Evolutionary conservation across 2,797 vertebrate genomes (phyloP).

Genomic region (Danio aesculapii): DNA sequence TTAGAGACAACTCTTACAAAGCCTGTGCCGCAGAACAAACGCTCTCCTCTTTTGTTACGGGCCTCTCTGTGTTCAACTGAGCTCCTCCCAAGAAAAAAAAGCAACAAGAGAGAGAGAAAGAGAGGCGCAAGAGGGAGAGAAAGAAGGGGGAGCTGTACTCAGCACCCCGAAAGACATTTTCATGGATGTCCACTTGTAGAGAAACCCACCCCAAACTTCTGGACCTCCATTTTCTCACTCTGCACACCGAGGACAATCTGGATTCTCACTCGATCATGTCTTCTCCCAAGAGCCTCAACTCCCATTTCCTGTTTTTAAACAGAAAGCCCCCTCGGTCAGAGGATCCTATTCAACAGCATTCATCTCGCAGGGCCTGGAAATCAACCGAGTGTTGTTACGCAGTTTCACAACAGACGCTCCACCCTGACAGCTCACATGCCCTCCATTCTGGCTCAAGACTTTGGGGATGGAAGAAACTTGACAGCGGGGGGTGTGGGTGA

Average conservation of each 20-base stretch:
- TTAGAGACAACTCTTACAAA: conserved; percentile 30
- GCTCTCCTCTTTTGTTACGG: conserved; percentile 48
- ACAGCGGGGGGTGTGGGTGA: conserved; percentile 43
- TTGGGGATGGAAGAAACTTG: conserved; percentile 57
- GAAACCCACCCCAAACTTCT: conserved; percentile 16
- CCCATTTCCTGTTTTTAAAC: conserved; percentile 76
- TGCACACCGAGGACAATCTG: conserved; percentile 59
- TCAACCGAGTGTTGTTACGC: conserved; percentile 62
- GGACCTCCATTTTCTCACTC: conserved; percentile 23
- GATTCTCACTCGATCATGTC: conserved; percentile 71
- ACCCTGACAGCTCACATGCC: conserved; percentile 58
- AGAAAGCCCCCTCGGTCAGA: conserved; percentile 52
- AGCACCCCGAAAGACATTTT: conserved; percentile 44
- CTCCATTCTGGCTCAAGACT: conserved; percentile 62
- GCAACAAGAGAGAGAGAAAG: conserved; percentile 10
- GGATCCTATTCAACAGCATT: conserved; percentile 59
- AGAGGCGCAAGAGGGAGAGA: background rate
- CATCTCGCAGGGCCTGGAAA: conserved; percentile 49
- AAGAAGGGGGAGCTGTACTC: background rate
- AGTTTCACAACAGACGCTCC: conserved; percentile 62
- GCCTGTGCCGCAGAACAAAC: conserved; percentile 45
- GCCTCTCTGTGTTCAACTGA: conserved; percentile 46
- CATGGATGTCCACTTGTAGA: conserved; percentile 4
- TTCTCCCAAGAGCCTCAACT: conserved; percentile 67
- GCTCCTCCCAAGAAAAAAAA: conserved; percentile 49